Evolutionary conservation across 2,888 invertebrate genomes (phyloP).

Genomic region (Balanococcus diminutus): DNA sequence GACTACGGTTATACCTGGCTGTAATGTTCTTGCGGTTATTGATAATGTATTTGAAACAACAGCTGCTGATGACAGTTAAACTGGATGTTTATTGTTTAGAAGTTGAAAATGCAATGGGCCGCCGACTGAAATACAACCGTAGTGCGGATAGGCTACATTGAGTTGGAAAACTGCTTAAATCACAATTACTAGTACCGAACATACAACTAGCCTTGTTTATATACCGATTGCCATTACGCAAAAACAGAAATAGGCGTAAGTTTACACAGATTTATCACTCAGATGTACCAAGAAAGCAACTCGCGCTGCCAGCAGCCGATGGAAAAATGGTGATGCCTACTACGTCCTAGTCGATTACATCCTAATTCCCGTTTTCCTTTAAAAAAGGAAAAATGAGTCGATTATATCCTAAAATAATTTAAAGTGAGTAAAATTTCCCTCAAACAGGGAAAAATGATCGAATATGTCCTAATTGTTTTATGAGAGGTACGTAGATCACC

Average conservation of each 20-base stretch:
- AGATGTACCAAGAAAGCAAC: not conserved
- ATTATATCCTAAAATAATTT: too few species aligned
- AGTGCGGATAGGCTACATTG: not conserved
- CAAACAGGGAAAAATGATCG: too few species aligned
- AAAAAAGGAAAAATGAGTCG: too few species aligned
- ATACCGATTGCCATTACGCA: conserved; percentile 37
- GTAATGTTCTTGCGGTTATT: conserved; percentile 44
- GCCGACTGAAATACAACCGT: not conserved
- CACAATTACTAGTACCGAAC: conserved; percentile 32
- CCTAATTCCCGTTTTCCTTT: too few species aligned
- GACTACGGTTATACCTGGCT: conserved; percentile 12
- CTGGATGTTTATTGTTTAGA: conserved; percentile 31
- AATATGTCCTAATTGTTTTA: too few species aligned
- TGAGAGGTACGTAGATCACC: too few species aligned
- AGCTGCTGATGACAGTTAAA: conserved; percentile 28
- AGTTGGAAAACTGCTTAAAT: conserved; percentile 39
- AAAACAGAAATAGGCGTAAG: conserved; percentile 42
- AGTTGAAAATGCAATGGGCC: conserved; percentile 39
- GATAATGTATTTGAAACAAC: conserved; percentile 41
- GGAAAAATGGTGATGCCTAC: too few species aligned
- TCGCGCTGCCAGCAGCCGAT: not conserved
- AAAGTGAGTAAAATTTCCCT: too few species aligned
- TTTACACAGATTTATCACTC: conserved; percentile 22
- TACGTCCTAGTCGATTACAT: too few species aligned
- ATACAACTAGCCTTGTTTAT: conserved; percentile 15